These are phyloP conservation scores for Hoplias malabaricus DNA, from an alignment of 2,113 vertebrate genomes.

Conservation along the genomic window DNA sequence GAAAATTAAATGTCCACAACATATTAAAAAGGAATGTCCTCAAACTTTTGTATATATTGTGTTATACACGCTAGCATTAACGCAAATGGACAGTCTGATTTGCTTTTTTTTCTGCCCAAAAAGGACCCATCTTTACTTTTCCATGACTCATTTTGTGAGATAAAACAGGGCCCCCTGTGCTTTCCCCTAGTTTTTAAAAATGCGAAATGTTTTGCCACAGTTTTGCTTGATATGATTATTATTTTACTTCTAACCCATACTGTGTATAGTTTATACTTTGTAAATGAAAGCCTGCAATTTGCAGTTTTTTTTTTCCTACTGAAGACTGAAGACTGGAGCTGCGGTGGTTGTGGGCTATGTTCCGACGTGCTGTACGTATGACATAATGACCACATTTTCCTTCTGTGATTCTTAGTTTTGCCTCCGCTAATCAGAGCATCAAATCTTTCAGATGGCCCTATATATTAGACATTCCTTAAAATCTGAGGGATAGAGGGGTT, in stretches of 20 bases:
- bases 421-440: background rate
- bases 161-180: background rate
- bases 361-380: background rate
- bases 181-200: background rate
- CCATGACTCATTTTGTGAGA: background rate
- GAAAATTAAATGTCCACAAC: too few species aligned
- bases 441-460: background rate
- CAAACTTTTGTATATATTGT: too few species aligned
- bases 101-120: background rate
- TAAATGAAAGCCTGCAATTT: slow-evolving; percentile 2
- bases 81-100: background rate
- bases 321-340: background rate
- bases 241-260: background rate
- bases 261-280: background rate
- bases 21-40: too few species aligned
- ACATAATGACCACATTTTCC: slow-evolving; percentile 18
- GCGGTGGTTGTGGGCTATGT: background rate
- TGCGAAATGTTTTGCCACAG: background rate
- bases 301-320: background rate
- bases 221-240: background rate
- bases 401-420: background rate
- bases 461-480: too few species aligned
- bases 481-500: too few species aligned
- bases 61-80: too few species aligned
- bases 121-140: background rate